Evolutionary conservation across 2,797 vertebrate genomes (phyloP), one percentile per base, ranked within the genome.

Genomic region (Sternarchorhynchus goeldii): DNA sequence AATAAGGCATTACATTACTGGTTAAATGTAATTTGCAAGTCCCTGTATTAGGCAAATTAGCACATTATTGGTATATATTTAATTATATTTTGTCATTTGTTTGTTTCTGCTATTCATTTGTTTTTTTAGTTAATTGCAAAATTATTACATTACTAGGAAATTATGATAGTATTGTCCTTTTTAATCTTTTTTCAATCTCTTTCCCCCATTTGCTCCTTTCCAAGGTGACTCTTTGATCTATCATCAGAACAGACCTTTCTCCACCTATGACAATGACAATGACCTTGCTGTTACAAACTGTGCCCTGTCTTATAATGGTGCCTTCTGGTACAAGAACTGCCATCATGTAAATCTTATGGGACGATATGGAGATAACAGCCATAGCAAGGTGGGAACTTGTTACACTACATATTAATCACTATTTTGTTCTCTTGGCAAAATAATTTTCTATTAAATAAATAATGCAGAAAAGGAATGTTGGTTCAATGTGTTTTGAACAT

Each of bases 251-350:
- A 94, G 96, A 0, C 91, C 95, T 12, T 99, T 99, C 92, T 98
- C 97, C 78, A 99, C 97, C 14, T 96, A 86, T 0, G 96, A 99
- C 91, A 96, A 97, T 16, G 97, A 99, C 79, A 95, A 96, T 0
- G 97, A 99, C 69, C 93, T 96, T 0, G 97, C 97, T 0, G 96
- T 98, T 88, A 99, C 97, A 85, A 99, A 99, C 92, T 99, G 97
- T 39, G 97, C 97, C 68, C 82, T 99, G 87, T 99, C 97, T 2
- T 99, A 99, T 90, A 97, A 97, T 87, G 97, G 97, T 0, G 97
- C 97, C 0, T 99, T 98, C 89, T 99, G 97, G 97, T 99, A 98
- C 84, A 98, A 97, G 91, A 99, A 99, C 84, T 99, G 97, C 55
- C 97, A 99, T 82, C 94, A 96, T 0, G 97, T 97, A 88, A 99